Conservation (phyloP, 2,888 invertebrate genomes). For the Lasioglossum pauxillum region DNA sequence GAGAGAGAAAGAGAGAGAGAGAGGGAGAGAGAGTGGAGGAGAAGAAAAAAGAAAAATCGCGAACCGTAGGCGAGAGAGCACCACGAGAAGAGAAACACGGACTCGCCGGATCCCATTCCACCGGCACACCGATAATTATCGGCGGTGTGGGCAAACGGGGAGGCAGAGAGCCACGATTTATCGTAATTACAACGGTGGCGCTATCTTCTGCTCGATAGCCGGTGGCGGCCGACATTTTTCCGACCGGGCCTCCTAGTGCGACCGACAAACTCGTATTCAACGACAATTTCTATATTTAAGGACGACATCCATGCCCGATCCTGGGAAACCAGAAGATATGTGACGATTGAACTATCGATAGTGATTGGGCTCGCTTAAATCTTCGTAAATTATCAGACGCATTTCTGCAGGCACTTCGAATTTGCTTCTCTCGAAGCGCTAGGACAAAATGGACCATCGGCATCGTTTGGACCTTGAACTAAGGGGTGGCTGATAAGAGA, state of each 20-base stretch:
- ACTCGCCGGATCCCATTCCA: conserved; percentile 45
- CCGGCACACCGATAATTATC: conserved; percentile 60
- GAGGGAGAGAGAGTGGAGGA: conserved; percentile 6
- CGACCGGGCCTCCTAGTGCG: conserved; percentile 4
- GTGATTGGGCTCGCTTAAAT: neutral
- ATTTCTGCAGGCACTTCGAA: neutral
- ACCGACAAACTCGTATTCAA: conserved; percentile 9
- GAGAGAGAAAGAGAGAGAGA: neutral
- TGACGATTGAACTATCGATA: neutral
- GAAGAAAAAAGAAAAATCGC: conserved; percentile 4
- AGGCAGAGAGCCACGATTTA: conserved; percentile 54
- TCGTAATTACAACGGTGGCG: conserved; percentile 58
- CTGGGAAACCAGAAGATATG: neutral
- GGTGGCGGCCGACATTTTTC: conserved; percentile 30
- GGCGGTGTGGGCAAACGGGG: conserved; percentile 31
- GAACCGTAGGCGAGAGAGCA: conserved; percentile 31
- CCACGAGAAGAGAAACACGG: conserved; percentile 45
- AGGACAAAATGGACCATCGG: neutral
- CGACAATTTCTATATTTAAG: neutral
- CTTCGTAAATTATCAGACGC: neutral
- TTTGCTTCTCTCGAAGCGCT: neutral
- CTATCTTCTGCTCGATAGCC: conserved; percentile 39
- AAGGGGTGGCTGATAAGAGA: too few species aligned
- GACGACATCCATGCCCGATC: neutral
- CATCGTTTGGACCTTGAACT: neutral